Evolutionary conservation across 2,888 invertebrate species (phyloP), one percentile per base, ranked within the genome.

Genomic region (Rotaria macrura): DNA sequence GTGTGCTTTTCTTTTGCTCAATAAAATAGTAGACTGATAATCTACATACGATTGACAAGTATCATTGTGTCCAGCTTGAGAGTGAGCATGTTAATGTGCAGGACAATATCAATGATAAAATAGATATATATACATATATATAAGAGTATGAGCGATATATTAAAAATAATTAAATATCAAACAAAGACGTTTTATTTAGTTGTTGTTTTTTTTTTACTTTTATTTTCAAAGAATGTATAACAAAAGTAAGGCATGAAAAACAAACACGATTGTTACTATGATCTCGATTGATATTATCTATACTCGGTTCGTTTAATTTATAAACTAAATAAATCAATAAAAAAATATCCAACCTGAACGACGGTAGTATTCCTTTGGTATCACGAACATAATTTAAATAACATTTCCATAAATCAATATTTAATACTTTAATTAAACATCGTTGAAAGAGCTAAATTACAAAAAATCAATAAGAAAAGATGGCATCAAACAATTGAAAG

Each of bases 371-470:
- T 38, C n/a, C n/a, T 87, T 91, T 91, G 1, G 98, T 98, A 90
- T 99, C 98, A 92, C 96, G 96, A 57, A 99, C 97, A 91, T 99
- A 99, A 88, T 94, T 94, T 87, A 99, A 93, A 91, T 99, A 99
- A 85, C 97, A 93, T 90, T 97, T 95, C 99, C 99, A 99, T 88
- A 99, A 92, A 91, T 99, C 99, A 88, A 99, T 98, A 92, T 97
- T 97, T 87, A 98, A 93, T 88, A 99, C 97, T 93, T 97, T 97
- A 92, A 97, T 96, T 86, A 99, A 93, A 91, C 97, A 98, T 88
- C 97, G 93, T 93, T 96, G 96, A 93, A 99, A 99, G 6, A 79
- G 23, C 79, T 79, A 79, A 88, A 99, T 93, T 95, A 96, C 89
- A 92, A 89, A 1, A 79, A 7, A 65, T 14, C 3, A 17, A 34